These are phyloP conservation scores for Deladenus siricidicola DNA, from an alignment of 2,888 invertebrate species.

Conservation along the genomic window DNA sequence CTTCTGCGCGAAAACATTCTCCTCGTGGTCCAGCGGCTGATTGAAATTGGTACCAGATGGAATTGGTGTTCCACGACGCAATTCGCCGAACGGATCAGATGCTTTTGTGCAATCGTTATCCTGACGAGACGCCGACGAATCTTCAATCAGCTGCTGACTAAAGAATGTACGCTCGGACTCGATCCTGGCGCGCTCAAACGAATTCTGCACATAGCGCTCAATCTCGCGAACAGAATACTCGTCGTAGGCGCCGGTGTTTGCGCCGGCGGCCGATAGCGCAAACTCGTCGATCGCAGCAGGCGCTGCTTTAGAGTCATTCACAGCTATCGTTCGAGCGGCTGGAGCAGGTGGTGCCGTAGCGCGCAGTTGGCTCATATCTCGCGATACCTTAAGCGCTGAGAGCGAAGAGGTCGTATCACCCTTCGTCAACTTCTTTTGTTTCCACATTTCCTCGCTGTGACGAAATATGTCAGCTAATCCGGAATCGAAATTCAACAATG, in stretches of 20 bases:
- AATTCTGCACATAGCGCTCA: conserved; percentile 4
- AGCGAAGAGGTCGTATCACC: background rate
- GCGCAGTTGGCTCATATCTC: conserved; percentile 9
- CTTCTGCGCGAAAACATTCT: conserved; percentile 19
- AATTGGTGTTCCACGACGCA: background rate
- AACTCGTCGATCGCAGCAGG: background rate
- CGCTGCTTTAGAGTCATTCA: background rate
- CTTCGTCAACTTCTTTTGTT: conserved; percentile 23
- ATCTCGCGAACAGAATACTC: background rate
- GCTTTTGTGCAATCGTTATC: background rate
- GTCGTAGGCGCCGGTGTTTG: background rate
- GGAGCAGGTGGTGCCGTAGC: background rate
- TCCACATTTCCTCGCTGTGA: conserved; percentile 39
- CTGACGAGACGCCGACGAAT: background rate
- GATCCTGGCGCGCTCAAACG: conserved; percentile 33
- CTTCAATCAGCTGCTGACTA: conserved; percentile 42
- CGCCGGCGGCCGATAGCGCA: background rate
- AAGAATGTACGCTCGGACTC: conserved; percentile 49
- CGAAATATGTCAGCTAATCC: conserved; percentile 37
- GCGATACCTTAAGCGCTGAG: conserved; percentile 1
- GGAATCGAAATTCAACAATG: conserved; percentile 7
- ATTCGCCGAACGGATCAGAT: background rate
- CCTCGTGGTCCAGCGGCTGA: conserved; percentile 13
- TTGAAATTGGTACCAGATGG: background rate
- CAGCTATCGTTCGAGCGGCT: background rate